Conservation (phyloP, 2,797 vertebrate genomes). For the Gambusia yucatana region DNA sequence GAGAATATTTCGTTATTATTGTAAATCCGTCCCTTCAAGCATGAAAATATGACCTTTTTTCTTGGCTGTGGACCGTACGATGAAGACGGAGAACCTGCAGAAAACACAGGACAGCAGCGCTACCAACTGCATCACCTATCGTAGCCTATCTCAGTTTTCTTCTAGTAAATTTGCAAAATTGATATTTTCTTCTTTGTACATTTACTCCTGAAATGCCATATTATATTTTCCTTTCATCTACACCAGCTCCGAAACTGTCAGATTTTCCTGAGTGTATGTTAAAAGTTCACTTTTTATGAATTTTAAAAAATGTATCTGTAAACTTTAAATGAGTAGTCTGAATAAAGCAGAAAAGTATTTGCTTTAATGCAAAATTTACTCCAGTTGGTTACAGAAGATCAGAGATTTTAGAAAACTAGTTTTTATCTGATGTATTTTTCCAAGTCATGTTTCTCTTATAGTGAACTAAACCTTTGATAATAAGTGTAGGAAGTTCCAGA, state of each 20-base stretch:
- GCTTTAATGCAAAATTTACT: background rate
- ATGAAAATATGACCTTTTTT: background rate
- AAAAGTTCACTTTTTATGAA: background rate
- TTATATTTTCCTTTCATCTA: too few relatives aligned
- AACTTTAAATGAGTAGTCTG: background rate
- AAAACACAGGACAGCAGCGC: background rate
- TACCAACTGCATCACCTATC: background rate
- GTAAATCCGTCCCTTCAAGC: background rate
- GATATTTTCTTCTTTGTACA: background rate
- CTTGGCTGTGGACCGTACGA: background rate
- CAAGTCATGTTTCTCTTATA: background rate
- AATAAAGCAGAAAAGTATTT: background rate
- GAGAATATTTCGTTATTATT: background rate
- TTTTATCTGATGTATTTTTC: slow-evolving; percentile 1
- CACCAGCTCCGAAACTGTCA: background rate
- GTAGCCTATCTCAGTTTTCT: background rate
- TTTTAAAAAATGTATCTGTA: background rate
- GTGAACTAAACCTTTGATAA: background rate
- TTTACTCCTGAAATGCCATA: background rate
- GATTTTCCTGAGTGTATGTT: background rate
- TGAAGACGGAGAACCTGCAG: too few relatives aligned
- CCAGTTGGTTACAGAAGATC: background rate
- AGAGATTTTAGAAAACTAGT: background rate
- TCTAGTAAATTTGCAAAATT: background rate
- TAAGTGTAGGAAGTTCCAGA: background rate